Evolutionary conservation across 2,888 invertebrate genomes (phyloP).

Genomic region (Ormyrus pomaceus): DNA sequence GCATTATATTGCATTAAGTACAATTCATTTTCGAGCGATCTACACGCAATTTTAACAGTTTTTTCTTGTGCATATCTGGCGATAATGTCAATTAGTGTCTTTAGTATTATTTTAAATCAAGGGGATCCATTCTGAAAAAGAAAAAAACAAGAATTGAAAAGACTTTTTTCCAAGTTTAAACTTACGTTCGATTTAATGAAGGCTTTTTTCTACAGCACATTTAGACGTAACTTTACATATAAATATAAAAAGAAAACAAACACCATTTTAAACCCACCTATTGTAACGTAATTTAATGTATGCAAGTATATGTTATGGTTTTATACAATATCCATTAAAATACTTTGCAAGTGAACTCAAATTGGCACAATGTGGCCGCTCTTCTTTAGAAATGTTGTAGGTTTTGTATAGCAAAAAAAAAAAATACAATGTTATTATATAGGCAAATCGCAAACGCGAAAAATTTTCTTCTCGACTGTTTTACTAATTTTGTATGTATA

Average conservation of each 20-base stretch:
- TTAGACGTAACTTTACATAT: slow-evolving; percentile 52
- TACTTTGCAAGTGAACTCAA: slow-evolving; percentile 41
- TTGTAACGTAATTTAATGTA: slow-evolving; percentile 50
- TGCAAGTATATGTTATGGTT: slow-evolving; percentile 50
- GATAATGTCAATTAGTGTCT: slow-evolving; percentile 55
- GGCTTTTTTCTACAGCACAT: slow-evolving; percentile 55
- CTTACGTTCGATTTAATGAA: slow-evolving; percentile 53
- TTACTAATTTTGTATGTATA: slow-evolving; percentile 50
- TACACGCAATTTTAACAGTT: slow-evolving; percentile 56
- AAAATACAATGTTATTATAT: not conserved
- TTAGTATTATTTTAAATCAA: slow-evolving; percentile 55
- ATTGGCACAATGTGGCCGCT: slow-evolving; percentile 15
- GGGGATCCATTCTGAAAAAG: slow-evolving; percentile 23
- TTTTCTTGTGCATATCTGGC: slow-evolving; percentile 60
- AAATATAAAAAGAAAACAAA: slow-evolving; percentile 47
- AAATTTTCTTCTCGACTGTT: slow-evolving; percentile 43
- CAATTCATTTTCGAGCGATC: slow-evolving; percentile 55
- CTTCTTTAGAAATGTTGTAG: slow-evolving; percentile 50
- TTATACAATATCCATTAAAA: slow-evolving; percentile 48
- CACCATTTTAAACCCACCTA: slow-evolving; percentile 55
- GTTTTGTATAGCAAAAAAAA: slow-evolving; percentile 51
- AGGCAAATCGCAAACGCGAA: slow-evolving; percentile 17
- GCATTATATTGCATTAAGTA: slow-evolving; percentile 51
- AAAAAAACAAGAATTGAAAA: slow-evolving; percentile 15
- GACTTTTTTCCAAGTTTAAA: slow-evolving; percentile 44